Percentiles rank a stretch among this genome's conserved stretches.
These are phyloP conservation scores for Paratilapia polleni DNA, from an alignment of 2,113 vertebrate genomes.

Conservation along the genomic window DNA sequence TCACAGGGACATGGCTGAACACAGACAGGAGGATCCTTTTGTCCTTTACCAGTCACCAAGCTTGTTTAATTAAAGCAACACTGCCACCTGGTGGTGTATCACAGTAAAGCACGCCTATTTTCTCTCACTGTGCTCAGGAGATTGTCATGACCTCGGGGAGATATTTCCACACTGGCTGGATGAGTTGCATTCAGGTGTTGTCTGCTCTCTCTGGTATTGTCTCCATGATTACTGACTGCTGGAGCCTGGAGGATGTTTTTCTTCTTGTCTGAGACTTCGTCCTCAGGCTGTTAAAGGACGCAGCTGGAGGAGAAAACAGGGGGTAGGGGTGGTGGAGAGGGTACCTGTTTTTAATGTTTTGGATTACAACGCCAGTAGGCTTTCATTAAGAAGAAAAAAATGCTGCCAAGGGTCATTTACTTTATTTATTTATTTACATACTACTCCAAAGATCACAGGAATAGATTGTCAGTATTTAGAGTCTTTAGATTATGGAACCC, in stretches of 20 bases:
- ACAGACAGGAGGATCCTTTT: not conserved
- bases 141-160: not conserved
- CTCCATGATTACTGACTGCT: not conserved
- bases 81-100: not conserved
- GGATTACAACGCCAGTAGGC: not conserved
- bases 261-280: conserved; percentile 4
- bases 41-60: not conserved
- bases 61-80: not conserved
- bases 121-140: not conserved
- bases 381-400: no score
- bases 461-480: not conserved
- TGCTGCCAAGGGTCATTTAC: no score
- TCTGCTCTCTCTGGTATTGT: not conserved
- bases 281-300: not conserved
- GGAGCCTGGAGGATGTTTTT: conserved; percentile 3
- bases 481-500: not conserved
- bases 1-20: not conserved
- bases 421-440: not conserved
- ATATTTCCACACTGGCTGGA: not conserved
- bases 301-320: not conserved
- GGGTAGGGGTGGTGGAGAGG: not conserved
- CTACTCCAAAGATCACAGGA: not conserved
- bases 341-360: not conserved
- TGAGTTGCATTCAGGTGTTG: not conserved
- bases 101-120: fast-evolving